Percentiles rank a stretch among this genome's conserved stretches.
These are phyloP conservation scores for Chymomyza fuscimana DNA, from an alignment of 2,888 invertebrate genomes.

Conservation along the genomic window DNA sequence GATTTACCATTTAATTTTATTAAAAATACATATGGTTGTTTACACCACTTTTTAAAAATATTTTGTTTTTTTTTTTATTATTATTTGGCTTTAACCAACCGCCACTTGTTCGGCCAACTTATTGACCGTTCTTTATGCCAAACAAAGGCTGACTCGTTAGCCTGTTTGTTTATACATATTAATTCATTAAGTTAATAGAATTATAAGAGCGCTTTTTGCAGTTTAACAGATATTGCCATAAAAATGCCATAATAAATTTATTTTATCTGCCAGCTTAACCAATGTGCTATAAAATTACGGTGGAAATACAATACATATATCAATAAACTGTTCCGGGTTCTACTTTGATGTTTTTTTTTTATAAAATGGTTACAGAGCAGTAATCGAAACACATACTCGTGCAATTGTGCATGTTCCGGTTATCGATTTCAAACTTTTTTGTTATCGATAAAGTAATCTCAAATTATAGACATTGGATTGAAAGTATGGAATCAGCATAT, in stretches of 20 bases:
- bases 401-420: too few species aligned
- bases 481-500: too few species aligned
- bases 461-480: too few species aligned
- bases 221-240: constrained; percentile 41
- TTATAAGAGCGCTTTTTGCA: constrained; percentile 56
- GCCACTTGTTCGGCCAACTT: too few species aligned
- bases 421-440: too few species aligned
- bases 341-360: not conserved
- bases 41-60: too few species aligned
- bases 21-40: not conserved
- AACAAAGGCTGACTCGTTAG: not conserved
- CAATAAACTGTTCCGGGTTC: not conserved
- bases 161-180: constrained; percentile 29
- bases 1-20: not conserved
- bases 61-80: too few species aligned
- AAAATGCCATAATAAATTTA: constrained; percentile 61
- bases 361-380: not conserved
- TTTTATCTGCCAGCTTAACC: constrained; percentile 43
- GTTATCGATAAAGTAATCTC: too few species aligned
- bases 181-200: constrained; percentile 71
- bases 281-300: not conserved
- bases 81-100: too few species aligned
- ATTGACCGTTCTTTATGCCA: too few species aligned
- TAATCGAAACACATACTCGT: too few species aligned
- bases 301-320: not conserved